These are phyloP conservation scores for Tetranychus piercei DNA, from an alignment of 2,888 invertebrate species.

Conservation along the genomic window DNA sequence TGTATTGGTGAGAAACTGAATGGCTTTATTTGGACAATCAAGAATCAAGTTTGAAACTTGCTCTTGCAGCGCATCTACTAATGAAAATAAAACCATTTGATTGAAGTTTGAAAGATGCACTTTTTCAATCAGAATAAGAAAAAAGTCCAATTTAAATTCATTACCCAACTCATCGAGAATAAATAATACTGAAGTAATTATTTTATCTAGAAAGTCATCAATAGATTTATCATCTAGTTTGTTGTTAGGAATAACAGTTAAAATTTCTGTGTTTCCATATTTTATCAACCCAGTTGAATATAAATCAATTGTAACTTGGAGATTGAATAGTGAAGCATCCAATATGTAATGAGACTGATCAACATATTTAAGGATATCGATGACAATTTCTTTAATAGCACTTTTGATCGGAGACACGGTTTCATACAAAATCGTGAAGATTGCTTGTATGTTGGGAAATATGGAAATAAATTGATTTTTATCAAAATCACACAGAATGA, in stretches of 20 bases:
- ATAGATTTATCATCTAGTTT: not conserved
- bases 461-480: not conserved
- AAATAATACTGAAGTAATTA: not conserved
- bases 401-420: not conserved
- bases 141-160: constrained; percentile 10
- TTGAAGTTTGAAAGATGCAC: not conserved
- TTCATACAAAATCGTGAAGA: not conserved
- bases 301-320: not conserved
- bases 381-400: not conserved
- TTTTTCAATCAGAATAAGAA: constrained; percentile 14
- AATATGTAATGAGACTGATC: not conserved
- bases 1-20: constrained; percentile 8
- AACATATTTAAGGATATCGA: not conserved
- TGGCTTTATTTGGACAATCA: not conserved
- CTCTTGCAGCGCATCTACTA: constrained; percentile 15
- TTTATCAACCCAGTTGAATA: not conserved
- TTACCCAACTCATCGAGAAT: not conserved
- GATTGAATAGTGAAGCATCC: not conserved
- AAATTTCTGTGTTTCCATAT: not conserved
- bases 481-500: not conserved
- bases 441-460: not conserved
- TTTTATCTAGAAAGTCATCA: not conserved
- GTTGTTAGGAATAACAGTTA: not conserved
- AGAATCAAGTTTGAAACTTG: not conserved
- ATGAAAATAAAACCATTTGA: constrained; percentile 12